A percentile compares a stretch with the other conserved stretches of the same genome.
Conservation (phyloP, 1,140 invertebrate genomes). For the Drosophila suzukii region DNA sequence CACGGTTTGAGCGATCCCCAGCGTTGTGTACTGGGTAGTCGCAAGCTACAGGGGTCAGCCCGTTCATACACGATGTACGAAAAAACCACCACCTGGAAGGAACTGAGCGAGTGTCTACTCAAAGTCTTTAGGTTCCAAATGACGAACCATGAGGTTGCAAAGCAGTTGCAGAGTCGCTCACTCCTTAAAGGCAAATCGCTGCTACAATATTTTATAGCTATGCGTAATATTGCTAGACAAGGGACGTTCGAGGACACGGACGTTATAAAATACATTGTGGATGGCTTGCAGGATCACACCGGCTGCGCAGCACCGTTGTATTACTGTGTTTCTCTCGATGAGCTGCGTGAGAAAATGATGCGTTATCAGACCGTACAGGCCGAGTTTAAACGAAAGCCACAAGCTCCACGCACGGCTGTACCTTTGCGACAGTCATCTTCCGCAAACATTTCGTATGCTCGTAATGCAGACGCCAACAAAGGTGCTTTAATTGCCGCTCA, state of each 20-base stretch:
- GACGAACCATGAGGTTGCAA: no score
- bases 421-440: no score
- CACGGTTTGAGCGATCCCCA: not conserved
- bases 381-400: no score
- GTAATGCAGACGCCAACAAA: no score
- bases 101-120: not conserved
- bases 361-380: not conserved
- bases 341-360: not conserved
- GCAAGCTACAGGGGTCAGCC: not conserved
- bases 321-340: not conserved
- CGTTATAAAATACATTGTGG: no score
- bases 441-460: no score
- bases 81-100: not conserved
- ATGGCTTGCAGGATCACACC: not conserved
- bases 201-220: not conserved
- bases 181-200: not conserved
- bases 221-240: not conserved
- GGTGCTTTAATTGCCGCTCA: no score
- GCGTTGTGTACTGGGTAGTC: not conserved
- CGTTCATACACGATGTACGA: not conserved
- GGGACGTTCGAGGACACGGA: no score
- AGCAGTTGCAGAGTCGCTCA: not conserved
- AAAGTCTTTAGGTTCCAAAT: not conserved
- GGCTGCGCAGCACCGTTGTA: not conserved
- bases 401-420: no score